Conservation (phyloP, 2,113 vertebrate genomes). For the Chascanopsetta lugubris region DNA sequence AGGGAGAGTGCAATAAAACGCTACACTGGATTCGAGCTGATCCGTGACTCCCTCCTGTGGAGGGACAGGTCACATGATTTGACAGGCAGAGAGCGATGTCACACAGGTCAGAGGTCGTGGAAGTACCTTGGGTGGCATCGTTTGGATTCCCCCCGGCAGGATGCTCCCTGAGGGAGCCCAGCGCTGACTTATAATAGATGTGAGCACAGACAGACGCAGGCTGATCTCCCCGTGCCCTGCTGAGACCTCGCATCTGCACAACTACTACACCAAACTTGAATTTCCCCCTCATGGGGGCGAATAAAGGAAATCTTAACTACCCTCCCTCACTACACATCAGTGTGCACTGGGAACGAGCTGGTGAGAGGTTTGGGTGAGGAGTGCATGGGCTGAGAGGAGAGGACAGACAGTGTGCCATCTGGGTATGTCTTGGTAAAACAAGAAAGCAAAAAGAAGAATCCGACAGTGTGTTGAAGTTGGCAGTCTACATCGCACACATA, state of each 20-base stretch:
- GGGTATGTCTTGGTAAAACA: slow-evolving; percentile 5
- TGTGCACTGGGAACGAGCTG: slow-evolving; percentile 37
- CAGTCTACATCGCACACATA: no score
- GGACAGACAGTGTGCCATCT: background rate
- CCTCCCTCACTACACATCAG: slow-evolving; percentile 44
- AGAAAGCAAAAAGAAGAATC: no score
- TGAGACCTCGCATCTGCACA: slow-evolving; percentile 16
- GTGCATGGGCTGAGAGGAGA: slow-evolving; percentile 20
- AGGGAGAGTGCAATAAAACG: slow-evolving; percentile 60
- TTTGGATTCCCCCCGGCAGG: slow-evolving; percentile 57
- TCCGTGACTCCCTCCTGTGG: slow-evolving; percentile 43
- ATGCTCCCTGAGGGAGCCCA: slow-evolving; percentile 56
- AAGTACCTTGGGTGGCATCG: slow-evolving; percentile 77
- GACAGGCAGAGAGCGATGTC: slow-evolving; percentile 56
- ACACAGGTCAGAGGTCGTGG: slow-evolving; percentile 68
- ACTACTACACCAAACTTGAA: no score
- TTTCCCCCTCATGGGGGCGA: no score
- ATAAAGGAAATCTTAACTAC: no score
- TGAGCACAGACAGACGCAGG: slow-evolving; percentile 44
- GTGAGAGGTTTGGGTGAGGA: slow-evolving; percentile 35
- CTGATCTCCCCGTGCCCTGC: slow-evolving; percentile 31
- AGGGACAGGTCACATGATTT: slow-evolving; percentile 44
- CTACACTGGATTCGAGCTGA: slow-evolving; percentile 40
- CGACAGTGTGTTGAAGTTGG: no score
- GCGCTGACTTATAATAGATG: slow-evolving; percentile 61